Evolutionary conservation across 2,113 vertebrate genomes (phyloP).

Genomic region (Numenius arquata): DNA sequence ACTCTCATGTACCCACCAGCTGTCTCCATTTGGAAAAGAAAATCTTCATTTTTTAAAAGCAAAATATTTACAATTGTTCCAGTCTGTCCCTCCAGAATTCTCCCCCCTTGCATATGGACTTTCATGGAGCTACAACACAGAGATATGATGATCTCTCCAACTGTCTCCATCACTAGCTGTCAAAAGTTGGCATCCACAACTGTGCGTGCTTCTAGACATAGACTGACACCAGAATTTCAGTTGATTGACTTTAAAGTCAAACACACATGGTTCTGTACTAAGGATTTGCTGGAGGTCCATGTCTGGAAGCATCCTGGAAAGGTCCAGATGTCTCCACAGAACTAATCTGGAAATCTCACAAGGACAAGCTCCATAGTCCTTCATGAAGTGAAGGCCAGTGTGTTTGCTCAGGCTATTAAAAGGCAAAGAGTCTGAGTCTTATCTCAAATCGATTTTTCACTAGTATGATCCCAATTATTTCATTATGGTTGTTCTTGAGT

Average conservation of each 20-base stretch:
- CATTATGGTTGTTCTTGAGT: background rate
- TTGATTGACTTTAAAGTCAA: conserved; percentile 12
- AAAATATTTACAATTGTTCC: conserved; percentile 57
- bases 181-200: background rate
- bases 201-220: background rate
- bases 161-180: background rate
- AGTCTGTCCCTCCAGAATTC: conserved; percentile 23
- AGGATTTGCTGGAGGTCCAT: background rate
- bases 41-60: background rate
- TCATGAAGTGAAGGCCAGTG: background rate
- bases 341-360: background rate
- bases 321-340: background rate
- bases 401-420: background rate
- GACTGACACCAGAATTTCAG: background rate
- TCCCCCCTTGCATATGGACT: background rate
- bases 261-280: background rate
- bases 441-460: background rate
- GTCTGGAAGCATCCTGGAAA: background rate
- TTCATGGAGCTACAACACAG: background rate
- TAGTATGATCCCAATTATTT: conserved; percentile 3
- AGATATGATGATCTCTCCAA: background rate
- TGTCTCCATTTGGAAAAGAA: conserved; percentile 35
- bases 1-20: conserved; percentile 10
- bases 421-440: background rate
- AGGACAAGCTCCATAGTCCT: background rate